phyloP scores from a whole-genome alignment of 2,888 invertebrate genomes.

The Anthoptus insignis region DNA sequence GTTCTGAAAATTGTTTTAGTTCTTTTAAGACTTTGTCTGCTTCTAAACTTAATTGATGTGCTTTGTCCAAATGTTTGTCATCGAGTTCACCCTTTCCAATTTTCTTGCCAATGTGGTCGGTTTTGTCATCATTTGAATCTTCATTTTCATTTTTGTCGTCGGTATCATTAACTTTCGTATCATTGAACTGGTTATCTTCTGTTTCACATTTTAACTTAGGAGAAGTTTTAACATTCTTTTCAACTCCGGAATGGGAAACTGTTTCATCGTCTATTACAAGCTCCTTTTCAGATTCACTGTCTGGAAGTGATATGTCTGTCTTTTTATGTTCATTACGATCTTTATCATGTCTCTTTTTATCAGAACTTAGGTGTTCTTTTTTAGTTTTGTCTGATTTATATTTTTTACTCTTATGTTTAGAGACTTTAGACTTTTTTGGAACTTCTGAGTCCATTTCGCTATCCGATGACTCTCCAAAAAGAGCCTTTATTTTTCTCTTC shows the following conservation, averaged over 20 bases:
- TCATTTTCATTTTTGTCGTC: background rate
- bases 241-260: no score
- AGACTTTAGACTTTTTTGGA: constrained; percentile 59
- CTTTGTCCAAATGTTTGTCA: constrained; percentile 67
- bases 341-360: constrained; percentile 5
- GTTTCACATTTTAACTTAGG: background rate
- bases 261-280: background rate
- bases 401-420: constrained; percentile 41
- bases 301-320: constrained; percentile 46
- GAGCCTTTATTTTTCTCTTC: constrained; percentile 79
- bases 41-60: constrained; percentile 65
- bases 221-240: background rate
- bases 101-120: constrained; percentile 11
- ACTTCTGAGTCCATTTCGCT: constrained; percentile 65
- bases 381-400: constrained; percentile 35
- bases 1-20: constrained; percentile 67
- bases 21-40: constrained; percentile 61
- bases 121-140: constrained; percentile 6
- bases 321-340: constrained; percentile 33
- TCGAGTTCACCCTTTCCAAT: constrained; percentile 46
- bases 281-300: constrained; percentile 64
- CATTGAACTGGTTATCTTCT: background rate
- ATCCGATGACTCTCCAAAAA: constrained; percentile 84
- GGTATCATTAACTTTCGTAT: background rate
- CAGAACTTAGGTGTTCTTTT: constrained; percentile 31